Percentiles rank a stretch among this genome's conserved stretches.
phyloP scores from a whole-genome alignment of 2,113 vertebrate species.

The Cebus imitator region DNA sequence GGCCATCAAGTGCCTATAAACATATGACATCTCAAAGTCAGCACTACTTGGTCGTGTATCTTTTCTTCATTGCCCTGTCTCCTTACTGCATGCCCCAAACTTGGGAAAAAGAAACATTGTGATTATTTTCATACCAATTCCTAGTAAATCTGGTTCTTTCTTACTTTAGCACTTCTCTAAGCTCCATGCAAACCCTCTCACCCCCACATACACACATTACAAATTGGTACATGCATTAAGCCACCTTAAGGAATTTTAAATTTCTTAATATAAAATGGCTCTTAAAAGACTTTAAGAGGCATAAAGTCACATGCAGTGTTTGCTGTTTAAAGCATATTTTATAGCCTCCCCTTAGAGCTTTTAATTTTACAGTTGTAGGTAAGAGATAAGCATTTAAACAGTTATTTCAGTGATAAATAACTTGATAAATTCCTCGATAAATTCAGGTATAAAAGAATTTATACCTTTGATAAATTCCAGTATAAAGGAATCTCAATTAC shows the following conservation, averaged over 20 bases:
- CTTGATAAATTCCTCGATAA: neutral
- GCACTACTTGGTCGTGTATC: neutral
- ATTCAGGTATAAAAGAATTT: neutral
- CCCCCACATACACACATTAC: neutral
- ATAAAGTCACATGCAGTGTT: neutral
- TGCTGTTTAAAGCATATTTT: neutral
- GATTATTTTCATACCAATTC: neutral
- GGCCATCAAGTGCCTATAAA: neutral
- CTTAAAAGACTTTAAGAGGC: neutral
- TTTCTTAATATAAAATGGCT: neutral
- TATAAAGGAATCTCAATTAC: neutral
- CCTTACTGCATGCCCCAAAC: too few species aligned
- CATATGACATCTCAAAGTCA: neutral
- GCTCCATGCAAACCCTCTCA: neutral
- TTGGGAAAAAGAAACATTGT: neutral
- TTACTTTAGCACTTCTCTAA: neutral
- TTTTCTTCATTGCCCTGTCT: neutral
- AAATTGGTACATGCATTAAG: neutral
- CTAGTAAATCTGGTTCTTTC: neutral
- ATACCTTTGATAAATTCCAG: neutral
- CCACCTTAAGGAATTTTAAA: neutral
- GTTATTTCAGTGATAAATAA: neutral
- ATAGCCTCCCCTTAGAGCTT: neutral
- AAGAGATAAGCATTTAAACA: neutral
- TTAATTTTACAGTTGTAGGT: neutral